Evolutionary conservation across 2,888 invertebrate species (phyloP).

Genomic region (Bellardia pandia): DNA sequence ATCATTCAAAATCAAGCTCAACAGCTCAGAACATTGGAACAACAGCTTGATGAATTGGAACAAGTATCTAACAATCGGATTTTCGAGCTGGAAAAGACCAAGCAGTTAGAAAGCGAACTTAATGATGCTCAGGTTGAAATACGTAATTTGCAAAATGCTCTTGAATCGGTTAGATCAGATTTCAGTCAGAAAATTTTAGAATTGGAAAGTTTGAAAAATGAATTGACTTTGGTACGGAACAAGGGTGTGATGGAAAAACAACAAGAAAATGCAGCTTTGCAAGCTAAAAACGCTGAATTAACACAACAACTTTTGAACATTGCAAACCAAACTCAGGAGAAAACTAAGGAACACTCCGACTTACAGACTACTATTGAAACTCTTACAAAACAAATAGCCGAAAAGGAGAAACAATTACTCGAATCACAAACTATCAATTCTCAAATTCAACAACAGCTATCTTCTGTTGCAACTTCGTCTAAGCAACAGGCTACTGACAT

Average conservation of each 20-base stretch:
- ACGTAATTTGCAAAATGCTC: constrained; percentile 82
- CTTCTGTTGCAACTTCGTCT: constrained; percentile 72
- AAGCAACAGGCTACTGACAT: constrained; percentile 71
- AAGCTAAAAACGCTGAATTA: constrained; percentile 76
- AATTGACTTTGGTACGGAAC: constrained; percentile 76
- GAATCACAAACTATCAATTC: constrained; percentile 73
- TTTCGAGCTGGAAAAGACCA: constrained; percentile 82
- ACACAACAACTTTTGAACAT: constrained; percentile 77
- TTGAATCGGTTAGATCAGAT: constrained; percentile 81
- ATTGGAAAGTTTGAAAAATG: constrained; percentile 77
- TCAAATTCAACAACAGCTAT: constrained; percentile 75
- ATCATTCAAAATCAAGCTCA: constrained; percentile 80
- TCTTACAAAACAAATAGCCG: constrained; percentile 74
- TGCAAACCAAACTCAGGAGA: constrained; percentile 77
- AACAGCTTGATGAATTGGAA: constrained; percentile 82
- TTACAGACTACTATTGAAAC: constrained; percentile 77
- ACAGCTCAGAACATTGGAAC: constrained; percentile 80
- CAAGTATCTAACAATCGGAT: constrained; percentile 80
- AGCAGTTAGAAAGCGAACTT: constrained; percentile 80
- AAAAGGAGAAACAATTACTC: constrained; percentile 79
- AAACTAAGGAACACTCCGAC: constrained; percentile 78
- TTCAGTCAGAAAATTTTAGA: constrained; percentile 77
- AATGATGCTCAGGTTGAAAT: constrained; percentile 82
- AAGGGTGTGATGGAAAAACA: constrained; percentile 79
- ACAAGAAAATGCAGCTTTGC: constrained; percentile 74